Evolutionary conservation across 2,797 vertebrate species (phyloP), one percentile per base, ranked within the genome.

Genomic region (Arnoldichthys spilopterus): DNA sequence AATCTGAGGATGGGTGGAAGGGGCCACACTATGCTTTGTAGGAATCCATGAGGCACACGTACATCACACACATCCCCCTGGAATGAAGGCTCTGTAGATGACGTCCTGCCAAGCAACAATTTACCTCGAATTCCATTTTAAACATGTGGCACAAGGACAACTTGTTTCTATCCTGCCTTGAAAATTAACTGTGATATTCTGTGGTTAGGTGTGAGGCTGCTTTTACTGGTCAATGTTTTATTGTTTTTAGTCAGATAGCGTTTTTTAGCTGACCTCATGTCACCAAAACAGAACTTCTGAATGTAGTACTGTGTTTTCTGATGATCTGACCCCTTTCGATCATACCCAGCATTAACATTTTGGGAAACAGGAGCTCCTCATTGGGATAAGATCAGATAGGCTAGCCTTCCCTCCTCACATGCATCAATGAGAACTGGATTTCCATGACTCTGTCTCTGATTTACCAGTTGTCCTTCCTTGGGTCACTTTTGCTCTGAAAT

Each of bases 1-100:
- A 92, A 93, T 94, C 93, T 92, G 92, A 92, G 93, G 90, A 75
- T 81, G 79, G 81, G 82, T 86, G 83, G 93, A 93, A 91, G 92
- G 91, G 91, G 89, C 74, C 92, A 92, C 87, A 56, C 74, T 79
- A 30, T 75, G 82, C 84, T 85, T 81, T 76, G 34, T 82, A 81
- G 37, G 76, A 81, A 86, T 81, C 64, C 43, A 37, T 47, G 64
- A 74, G 76, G 71, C 71, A 81, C 82, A 74, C 51, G 51, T 58
- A 78, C 81, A 80, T 83, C 72, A 72, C 61, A 79, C 34, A 30
- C 16, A 56, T 85, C 84, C 74, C 82, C 12, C 26, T 69, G 79
- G 84, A 85, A 68, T 66, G 45, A 32, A 15, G 74, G 56, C 59
- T 83, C 79, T 75, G 76, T 54, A 77, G 61, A 85, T 82, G 84